phyloP scores from a whole-genome alignment of 2,113 vertebrate species.

The Melanotaenia duboulayi region DNA sequence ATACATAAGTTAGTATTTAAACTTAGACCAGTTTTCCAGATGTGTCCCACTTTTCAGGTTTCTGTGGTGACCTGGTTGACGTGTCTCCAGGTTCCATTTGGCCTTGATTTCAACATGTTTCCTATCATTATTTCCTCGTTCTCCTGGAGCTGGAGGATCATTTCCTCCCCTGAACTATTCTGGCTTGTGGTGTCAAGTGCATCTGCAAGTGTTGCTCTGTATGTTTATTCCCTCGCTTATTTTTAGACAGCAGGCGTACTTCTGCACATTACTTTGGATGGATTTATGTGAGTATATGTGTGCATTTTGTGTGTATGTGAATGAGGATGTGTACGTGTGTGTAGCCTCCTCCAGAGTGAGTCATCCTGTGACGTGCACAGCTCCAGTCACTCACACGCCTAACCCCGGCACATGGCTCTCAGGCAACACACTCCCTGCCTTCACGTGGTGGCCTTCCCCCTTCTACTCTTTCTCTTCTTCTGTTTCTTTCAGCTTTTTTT shows the following conservation, averaged over 20 bases:
- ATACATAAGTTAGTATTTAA: background rate
- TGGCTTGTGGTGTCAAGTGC: background rate
- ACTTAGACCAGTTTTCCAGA: background rate
- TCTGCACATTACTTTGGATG: constrained; percentile 15
- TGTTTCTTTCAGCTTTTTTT: background rate
- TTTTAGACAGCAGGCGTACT: constrained; percentile 29
- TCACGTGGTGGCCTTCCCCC: constrained; percentile 67
- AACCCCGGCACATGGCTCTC: constrained; percentile 72
- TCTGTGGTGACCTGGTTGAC: background rate
- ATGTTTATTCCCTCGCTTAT: constrained; percentile 22
- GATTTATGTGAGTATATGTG: constrained; percentile 21
- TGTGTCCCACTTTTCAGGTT: background rate
- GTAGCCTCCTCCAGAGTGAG: constrained; percentile 61
- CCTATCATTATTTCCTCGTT: background rate
- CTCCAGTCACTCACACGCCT: constrained; percentile 63
- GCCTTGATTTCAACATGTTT: background rate
- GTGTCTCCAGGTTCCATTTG: background rate
- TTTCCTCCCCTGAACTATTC: background rate
- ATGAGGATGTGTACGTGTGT: constrained; percentile 33
- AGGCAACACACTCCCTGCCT: constrained; percentile 73
- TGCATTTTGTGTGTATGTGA: constrained; percentile 34
- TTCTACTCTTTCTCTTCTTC: constrained; percentile 19
- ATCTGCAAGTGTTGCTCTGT: background rate
- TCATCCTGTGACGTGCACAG: constrained; percentile 62
- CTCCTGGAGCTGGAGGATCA: background rate